Conservation (phyloP, 2,888 invertebrate genomes). For the Microplitis deprimator region DNA sequence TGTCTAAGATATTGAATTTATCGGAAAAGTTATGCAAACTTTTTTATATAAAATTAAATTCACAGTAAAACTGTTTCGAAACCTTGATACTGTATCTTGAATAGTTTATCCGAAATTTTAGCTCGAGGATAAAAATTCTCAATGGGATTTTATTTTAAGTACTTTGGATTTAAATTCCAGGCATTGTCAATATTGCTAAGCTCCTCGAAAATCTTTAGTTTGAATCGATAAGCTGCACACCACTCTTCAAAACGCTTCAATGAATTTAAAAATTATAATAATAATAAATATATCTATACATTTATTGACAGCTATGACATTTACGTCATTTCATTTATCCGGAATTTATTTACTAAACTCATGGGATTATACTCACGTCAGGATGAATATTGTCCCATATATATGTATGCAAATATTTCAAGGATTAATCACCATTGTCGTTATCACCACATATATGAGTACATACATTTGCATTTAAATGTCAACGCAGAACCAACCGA, state of each 20-base stretch:
- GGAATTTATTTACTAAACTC: background rate
- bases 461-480: conserved; percentile 19
- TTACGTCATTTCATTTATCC: background rate
- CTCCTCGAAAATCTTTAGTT: too few species aligned
- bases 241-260: too few species aligned
- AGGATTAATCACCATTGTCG: conserved; percentile 5
- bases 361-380: conserved; percentile 13
- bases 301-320: background rate
- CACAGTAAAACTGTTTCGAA: background rate
- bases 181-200: background rate
- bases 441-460: background rate
- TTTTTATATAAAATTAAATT: background rate
- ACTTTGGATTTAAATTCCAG: background rate
- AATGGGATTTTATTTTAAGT: background rate
- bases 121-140: background rate
- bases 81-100: background rate
- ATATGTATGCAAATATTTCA: background rate
- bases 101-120: background rate
- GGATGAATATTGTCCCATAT: background rate
- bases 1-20: background rate
- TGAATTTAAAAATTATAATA: too few species aligned
- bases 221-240: too few species aligned
- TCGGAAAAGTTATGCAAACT: background rate
- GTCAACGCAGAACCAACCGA: background rate
- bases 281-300: too few species aligned